phyloP scores from a whole-genome alignment of 2,888 invertebrate genomes.

The Agrenia bidenticulata region DNA sequence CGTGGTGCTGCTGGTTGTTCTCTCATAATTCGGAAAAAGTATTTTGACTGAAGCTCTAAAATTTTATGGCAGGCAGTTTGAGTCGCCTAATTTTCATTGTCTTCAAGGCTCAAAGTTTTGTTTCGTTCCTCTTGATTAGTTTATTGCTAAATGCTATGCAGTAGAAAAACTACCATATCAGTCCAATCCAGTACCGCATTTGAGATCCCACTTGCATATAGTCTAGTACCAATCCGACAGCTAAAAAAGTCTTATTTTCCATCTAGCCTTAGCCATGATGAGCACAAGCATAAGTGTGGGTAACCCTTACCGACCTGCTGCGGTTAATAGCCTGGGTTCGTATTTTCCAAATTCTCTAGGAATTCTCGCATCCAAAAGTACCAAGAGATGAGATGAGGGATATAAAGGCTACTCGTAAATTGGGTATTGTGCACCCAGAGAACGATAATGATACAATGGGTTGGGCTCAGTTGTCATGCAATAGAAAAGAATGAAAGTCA shows the following conservation, averaged over 20 bases:
- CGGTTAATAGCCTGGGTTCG: no score
- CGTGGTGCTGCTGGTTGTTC: no score
- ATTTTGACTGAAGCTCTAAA: slow-evolving; percentile 9
- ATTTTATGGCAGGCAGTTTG: slow-evolving; percentile 11
- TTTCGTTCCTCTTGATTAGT: slow-evolving; percentile 8
- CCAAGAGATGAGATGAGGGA: background rate
- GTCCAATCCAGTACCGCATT: no score
- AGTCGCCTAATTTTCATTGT: slow-evolving; percentile 15
- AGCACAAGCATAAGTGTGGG: no score
- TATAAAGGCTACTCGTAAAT: slow-evolving; percentile 4
- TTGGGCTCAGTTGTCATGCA: slow-evolving; percentile 6
- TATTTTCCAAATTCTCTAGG: background rate
- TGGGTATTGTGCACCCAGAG: slow-evolving; percentile 16
- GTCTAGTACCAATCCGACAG: no score
- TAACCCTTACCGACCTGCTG: no score
- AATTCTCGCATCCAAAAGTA: background rate
- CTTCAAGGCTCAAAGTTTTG: slow-evolving; percentile 1
- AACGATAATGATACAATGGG: slow-evolving; percentile 7
- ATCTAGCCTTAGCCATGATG: no score
- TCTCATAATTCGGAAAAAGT: background rate
- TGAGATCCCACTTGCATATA: no score
- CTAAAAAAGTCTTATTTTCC: no score
- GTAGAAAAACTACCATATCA: background rate
- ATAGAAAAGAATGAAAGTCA: slow-evolving; percentile 27
- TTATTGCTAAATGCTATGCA: slow-evolving; percentile 2